Percentiles rank a stretch among this genome's conserved stretches.
Evolutionary conservation across 2,888 invertebrate species (phyloP).

Genomic region (Xestia c-nigrum): DNA sequence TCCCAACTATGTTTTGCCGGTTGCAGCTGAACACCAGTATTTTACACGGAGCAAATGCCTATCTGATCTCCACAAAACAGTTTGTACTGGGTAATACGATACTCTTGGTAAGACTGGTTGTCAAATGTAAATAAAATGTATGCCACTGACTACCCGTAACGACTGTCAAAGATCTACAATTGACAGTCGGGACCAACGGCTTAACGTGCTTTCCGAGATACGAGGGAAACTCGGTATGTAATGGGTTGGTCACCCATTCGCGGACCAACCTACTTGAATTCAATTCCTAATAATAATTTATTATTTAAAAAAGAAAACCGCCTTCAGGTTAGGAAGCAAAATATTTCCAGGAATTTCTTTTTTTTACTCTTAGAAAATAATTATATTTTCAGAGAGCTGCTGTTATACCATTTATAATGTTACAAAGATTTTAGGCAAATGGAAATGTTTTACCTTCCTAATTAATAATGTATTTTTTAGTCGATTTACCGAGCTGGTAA

Average conservation of each 20-base stretch:
- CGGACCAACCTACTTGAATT: neutral
- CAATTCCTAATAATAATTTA: conserved; percentile 1
- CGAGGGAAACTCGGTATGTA: neutral
- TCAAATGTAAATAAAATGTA: neutral
- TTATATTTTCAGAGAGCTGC: conserved; percentile 24
- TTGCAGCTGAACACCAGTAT: neutral
- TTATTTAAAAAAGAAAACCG: no score
- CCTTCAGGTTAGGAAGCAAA: conserved; percentile 11
- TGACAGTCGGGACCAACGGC: neutral
- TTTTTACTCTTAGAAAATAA: conserved; percentile 17
- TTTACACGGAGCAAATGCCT: neutral
- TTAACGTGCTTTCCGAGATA: neutral
- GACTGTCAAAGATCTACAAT: neutral
- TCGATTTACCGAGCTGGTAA: neutral
- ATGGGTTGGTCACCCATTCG: neutral
- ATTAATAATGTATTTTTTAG: conserved; percentile 15
- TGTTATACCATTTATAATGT: conserved; percentile 27
- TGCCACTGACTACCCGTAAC: neutral
- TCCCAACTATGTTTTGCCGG: neutral
- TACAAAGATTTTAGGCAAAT: conserved; percentile 39
- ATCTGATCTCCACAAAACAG: neutral
- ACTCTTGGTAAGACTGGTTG: neutral
- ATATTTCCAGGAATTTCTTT: conserved; percentile 13
- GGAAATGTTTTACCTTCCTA: conserved; percentile 28
- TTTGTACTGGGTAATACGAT: no score